Conservation (phyloP, 2,113 vertebrate genomes). For the Nestor notabilis region DNA sequence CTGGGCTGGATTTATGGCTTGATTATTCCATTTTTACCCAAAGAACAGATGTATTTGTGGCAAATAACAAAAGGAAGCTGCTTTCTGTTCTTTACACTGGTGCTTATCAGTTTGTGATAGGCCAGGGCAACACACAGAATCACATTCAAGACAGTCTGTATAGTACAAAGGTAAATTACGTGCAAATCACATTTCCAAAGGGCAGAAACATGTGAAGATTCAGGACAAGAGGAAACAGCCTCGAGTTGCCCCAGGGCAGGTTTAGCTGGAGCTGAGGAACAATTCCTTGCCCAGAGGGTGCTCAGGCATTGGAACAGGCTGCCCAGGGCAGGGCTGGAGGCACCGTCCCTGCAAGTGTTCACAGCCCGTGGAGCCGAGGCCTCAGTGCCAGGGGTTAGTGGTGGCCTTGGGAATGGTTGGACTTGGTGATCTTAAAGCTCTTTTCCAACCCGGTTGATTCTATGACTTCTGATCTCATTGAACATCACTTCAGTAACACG, state of each 20-base stretch:
- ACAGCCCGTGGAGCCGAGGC: background rate
- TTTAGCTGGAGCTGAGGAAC: background rate
- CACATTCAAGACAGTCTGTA: background rate
- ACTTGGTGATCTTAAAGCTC: background rate
- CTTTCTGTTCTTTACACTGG: background rate
- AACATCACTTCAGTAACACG: background rate
- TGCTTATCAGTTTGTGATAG: background rate
- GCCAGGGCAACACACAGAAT: background rate
- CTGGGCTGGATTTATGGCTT: background rate
- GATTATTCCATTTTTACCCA: background rate
- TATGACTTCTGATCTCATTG: background rate
- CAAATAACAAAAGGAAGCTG: background rate
- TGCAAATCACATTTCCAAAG: background rate
- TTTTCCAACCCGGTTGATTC: background rate
- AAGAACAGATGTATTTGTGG: background rate
- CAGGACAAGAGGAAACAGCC: background rate
- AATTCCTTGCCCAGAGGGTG: background rate
- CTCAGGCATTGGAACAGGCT: background rate
- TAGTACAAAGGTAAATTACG: background rate
- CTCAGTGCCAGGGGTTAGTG: background rate
- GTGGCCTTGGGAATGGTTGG: background rate
- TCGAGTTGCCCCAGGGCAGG: background rate
- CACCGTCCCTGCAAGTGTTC: rapidly evolving
- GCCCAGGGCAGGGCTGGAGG: background rate
- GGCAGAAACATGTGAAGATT: background rate